A percentile compares a stretch with the other conserved stretches of the same genome.
Conservation (phyloP, 1,140 invertebrate genomes). For the Araneus ventricosus region DNA sequence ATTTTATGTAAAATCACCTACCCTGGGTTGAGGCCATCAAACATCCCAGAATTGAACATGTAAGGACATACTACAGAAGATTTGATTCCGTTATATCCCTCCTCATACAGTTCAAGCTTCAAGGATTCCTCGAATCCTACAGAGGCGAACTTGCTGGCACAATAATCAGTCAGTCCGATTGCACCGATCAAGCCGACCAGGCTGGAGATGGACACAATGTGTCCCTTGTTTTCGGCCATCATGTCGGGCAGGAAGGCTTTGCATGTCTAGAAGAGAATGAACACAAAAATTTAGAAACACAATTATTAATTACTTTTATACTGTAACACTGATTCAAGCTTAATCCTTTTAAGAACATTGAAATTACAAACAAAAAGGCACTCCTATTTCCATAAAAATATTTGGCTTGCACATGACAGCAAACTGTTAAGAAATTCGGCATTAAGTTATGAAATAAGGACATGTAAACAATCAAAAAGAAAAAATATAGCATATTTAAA, state of each 20-base stretch:
- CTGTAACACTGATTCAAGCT: too few species aligned
- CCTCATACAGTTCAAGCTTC: constrained; percentile 84
- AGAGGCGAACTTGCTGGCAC: constrained; percentile 95
- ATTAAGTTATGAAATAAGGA: too few species aligned
- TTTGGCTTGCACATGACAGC: too few species aligned
- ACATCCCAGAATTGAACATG: constrained; percentile 98
- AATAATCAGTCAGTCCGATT: constrained; percentile 95
- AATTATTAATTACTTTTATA: too few species aligned
- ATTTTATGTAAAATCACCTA: constrained; percentile 80
- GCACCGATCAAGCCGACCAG: constrained; percentile 92
- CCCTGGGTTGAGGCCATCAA: constrained; percentile 92
- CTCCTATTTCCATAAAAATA: too few species aligned
- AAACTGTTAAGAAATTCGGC: too few species aligned
- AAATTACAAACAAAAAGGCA: too few species aligned
- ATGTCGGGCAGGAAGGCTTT: constrained; percentile 91
- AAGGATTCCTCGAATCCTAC: constrained; percentile 95
- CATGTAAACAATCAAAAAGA: too few species aligned
- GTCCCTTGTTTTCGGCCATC: constrained; percentile 89
- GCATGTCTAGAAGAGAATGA: constrained; percentile 63
- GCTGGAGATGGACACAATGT: constrained; percentile 97
- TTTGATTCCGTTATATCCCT: constrained; percentile 87
- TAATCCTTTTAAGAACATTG: too few species aligned
- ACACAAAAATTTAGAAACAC: too few species aligned
- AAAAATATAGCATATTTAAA: too few species aligned
- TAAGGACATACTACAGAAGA: constrained; percentile 96